Percentiles rank a stretch among this genome's conserved stretches.
Conservation (phyloP, 2,797 vertebrate species). For the Tadarida brasiliensis region DNA sequence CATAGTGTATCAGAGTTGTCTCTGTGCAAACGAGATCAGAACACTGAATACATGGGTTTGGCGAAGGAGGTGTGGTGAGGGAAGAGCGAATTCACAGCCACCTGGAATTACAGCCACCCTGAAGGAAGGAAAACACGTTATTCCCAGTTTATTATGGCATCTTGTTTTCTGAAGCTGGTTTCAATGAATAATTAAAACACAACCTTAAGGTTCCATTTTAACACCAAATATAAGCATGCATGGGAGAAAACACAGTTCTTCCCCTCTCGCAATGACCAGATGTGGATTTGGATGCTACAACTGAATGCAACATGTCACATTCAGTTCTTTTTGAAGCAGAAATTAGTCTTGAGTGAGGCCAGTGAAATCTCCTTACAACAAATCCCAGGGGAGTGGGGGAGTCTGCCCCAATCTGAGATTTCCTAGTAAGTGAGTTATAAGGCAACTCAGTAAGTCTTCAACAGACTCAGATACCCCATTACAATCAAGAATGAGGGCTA, state of each 20-base stretch:
- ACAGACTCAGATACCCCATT: not conserved
- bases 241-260: conserved; percentile 51
- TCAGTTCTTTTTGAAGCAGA: conserved; percentile 79
- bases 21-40: not conserved
- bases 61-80: not conserved
- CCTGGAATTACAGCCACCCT: conserved; percentile 54
- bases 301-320: conserved; percentile 63
- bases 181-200: conserved; percentile 40
- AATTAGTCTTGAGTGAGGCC: conserved; percentile 61
- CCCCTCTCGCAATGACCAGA: conserved; percentile 60
- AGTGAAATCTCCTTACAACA: conserved; percentile 64
- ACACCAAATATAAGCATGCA: conserved; percentile 32
- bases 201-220: conserved; percentile 18
- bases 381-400: not conserved
- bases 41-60: not conserved
- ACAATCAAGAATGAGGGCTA: not conserved
- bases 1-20: not conserved
- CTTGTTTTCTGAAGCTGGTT: conserved; percentile 41
- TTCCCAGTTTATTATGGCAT: not conserved
- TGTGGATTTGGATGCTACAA: conserved; percentile 70
- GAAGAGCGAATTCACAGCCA: conserved; percentile 27
- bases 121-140: conserved; percentile 58
- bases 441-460: not conserved
- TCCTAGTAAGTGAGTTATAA: not conserved
- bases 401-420: not conserved